phyloP scores from a whole-genome alignment of 1,140 invertebrate genomes.

The Scaptomyza graminum region DNA sequence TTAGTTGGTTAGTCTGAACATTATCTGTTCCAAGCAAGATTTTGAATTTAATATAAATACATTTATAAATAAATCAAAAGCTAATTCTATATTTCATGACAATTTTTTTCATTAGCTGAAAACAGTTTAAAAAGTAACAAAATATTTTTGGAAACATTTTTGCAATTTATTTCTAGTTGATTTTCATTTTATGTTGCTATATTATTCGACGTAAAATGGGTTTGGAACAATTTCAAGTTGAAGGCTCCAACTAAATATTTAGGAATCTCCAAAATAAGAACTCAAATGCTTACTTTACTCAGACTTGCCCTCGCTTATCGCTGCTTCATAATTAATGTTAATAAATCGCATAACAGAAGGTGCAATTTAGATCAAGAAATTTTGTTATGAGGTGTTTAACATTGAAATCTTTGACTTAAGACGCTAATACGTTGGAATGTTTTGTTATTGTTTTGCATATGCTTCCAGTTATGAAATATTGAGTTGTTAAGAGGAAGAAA shows the following conservation, averaged over 20 bases:
- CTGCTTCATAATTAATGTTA: constrained; percentile 5
- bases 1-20: no score
- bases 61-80: no score
- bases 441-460: constrained; percentile 26
- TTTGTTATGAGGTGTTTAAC: constrained; percentile 17
- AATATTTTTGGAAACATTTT: no score
- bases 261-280: no score
- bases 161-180: no score
- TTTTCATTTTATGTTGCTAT: no score
- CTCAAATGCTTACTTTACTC: not conserved
- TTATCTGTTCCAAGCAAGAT: no score
- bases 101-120: no score
- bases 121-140: no score
- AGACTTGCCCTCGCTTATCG: not conserved
- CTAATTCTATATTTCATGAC: no score
- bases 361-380: constrained; percentile 9
- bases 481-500: constrained; percentile 10
- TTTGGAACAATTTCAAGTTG: not conserved
- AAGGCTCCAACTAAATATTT: not conserved
- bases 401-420: constrained; percentile 34
- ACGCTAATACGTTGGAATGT: constrained; percentile 7
- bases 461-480: constrained; percentile 27
- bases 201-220: no score
- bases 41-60: no score
- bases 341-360: not conserved